Evolutionary conservation across 2,113 vertebrate genomes (phyloP).

Genomic region (Maccullochella peelii): DNA sequence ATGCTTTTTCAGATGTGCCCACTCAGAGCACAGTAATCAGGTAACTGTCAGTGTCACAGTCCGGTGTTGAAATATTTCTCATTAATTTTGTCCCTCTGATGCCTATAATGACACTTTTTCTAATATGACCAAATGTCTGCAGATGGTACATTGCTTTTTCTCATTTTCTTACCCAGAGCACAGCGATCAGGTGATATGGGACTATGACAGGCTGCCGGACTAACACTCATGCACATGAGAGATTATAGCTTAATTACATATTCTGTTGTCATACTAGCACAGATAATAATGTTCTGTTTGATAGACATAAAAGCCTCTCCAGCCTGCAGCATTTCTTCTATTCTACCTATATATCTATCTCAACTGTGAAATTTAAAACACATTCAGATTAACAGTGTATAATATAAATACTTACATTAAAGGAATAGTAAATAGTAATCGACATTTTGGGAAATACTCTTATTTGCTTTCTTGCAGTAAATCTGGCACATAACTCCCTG

Average conservation of each 20-base stretch:
- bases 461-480: not conserved
- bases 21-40: slow-evolving; percentile 88
- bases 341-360: not conserved
- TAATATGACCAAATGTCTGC: not conserved
- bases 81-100: slow-evolving; percentile 36
- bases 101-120: slow-evolving; percentile 17
- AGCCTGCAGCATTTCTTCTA: not conserved
- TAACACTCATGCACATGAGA: not conserved
- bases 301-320: slow-evolving; percentile 5
- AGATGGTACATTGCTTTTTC: slow-evolving; percentile 20
- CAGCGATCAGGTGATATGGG: slow-evolving; percentile 8
- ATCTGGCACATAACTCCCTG: not conserved
- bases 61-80: slow-evolving; percentile 24
- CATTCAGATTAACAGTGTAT: not conserved
- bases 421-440: not conserved
- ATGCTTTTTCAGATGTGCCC: slow-evolving; percentile 91
- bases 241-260: slow-evolving; percentile 25
- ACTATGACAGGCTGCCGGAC: slow-evolving; percentile 1
- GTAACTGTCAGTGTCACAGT: slow-evolving; percentile 78
- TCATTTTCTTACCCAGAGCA: slow-evolving; percentile 10
- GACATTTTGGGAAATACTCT: not conserved
- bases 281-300: slow-evolving; percentile 6
- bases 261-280: slow-evolving; percentile 11
- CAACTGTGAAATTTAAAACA: not conserved
- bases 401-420: not conserved